These are phyloP conservation scores for Tetranychus urticae DNA, from an alignment of 1,140 invertebrate genomes.

Conservation along the genomic window DNA sequence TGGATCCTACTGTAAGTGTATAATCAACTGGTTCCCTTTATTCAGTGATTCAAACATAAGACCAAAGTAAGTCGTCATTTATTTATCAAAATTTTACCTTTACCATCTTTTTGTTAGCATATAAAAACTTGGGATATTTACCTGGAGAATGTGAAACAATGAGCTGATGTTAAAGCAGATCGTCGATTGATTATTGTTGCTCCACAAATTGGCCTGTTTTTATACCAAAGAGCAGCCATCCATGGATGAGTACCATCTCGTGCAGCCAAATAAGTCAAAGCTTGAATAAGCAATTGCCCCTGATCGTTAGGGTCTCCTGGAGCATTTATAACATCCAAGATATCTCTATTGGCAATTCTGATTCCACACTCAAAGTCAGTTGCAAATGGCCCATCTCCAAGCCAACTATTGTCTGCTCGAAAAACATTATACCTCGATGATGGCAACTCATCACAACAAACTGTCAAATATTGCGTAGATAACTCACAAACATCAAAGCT, in stretches of 20 bases:
- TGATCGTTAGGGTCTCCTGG: too few relatives aligned
- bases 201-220: background rate
- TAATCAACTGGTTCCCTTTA: background rate
- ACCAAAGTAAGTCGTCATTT: background rate
- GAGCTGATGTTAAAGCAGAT: background rate
- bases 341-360: too few relatives aligned
- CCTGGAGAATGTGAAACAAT: background rate
- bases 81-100: background rate
- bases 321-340: too few relatives aligned
- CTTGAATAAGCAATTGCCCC: background rate
- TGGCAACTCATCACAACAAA: too few relatives aligned
- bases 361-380: too few relatives aligned
- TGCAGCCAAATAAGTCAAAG: background rate
- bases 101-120: too few relatives aligned
- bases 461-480: too few relatives aligned
- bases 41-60: too few relatives aligned
- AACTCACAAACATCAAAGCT: too few relatives aligned
- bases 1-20: constrained; percentile 21
- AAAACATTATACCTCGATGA: too few relatives aligned
- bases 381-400: too few relatives aligned
- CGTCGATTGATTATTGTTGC: background rate
- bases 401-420: too few relatives aligned
- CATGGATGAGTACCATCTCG: background rate
- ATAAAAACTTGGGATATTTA: background rate
- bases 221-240: background rate